phyloP scores from a whole-genome alignment of 2,888 invertebrate genomes.

The Eurois occulta region DNA sequence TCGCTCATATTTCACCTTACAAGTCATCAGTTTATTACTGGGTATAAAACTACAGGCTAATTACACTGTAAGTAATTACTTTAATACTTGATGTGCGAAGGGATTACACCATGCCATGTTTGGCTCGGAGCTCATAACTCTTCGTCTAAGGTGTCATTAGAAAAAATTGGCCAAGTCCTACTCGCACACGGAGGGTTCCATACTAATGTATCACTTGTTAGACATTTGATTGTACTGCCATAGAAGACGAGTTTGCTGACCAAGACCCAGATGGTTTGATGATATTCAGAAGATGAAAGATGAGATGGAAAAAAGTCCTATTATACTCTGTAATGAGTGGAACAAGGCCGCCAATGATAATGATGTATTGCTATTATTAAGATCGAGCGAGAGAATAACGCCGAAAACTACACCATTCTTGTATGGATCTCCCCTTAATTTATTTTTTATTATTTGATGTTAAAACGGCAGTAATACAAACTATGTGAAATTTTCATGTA shows the following conservation, averaged over 20 bases:
- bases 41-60: conserved; percentile 39
- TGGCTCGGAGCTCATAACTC: conserved; percentile 38
- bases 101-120: conserved; percentile 37
- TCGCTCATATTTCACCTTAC: conserved; percentile 41
- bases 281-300: background rate
- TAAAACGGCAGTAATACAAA: background rate
- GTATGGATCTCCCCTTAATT: background rate
- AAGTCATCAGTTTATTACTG: conserved; percentile 51
- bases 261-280: background rate
- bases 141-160: conserved; percentile 44
- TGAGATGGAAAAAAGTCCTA: background rate
- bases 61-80: conserved; percentile 48
- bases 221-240: background rate
- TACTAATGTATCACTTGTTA: background rate
- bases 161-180: conserved; percentile 13
- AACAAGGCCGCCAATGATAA: background rate
- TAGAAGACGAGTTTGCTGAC: background rate
- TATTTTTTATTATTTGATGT: background rate
- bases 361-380: background rate
- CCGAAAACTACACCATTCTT: background rate
- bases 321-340: background rate
- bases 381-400: background rate
- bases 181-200: background rate
- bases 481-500: background rate
- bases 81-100: conserved; percentile 42